A percentile compares a stretch with the other conserved stretches of the same genome.
Evolutionary conservation across 2,888 invertebrate genomes (phyloP).

Genomic region (Pyrgus malvae): DNA sequence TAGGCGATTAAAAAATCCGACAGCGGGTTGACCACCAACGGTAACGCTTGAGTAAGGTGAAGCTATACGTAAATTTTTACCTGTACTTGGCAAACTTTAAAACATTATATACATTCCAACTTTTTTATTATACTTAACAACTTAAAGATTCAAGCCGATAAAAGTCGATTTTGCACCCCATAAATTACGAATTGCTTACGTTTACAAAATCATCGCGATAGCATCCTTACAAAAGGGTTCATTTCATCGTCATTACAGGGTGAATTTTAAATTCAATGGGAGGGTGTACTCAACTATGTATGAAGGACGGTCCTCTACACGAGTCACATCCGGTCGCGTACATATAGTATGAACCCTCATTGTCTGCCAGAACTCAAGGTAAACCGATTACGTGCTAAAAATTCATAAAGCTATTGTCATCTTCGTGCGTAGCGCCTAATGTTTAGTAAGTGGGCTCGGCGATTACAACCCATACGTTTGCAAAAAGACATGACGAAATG

Average conservation of each 20-base stretch:
- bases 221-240: slow-evolving; percentile 58
- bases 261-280: slow-evolving; percentile 71
- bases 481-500: slow-evolving; percentile 27
- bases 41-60: too few species aligned
- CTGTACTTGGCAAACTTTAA: too few species aligned
- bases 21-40: too few species aligned
- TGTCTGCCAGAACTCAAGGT: slow-evolving; percentile 64
- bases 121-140: too few species aligned
- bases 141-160: too few species aligned
- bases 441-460: slow-evolving; percentile 55
- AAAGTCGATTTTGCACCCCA: background rate
- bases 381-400: slow-evolving; percentile 74
- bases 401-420: slow-evolving; percentile 70
- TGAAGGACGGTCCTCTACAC: slow-evolving; percentile 61
- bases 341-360: slow-evolving; percentile 62
- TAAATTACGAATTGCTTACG: background rate
- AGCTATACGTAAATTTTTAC: too few species aligned
- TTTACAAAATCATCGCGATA: slow-evolving; percentile 39
- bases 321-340: slow-evolving; percentile 63
- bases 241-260: slow-evolving; percentile 64
- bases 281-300: slow-evolving; percentile 74
- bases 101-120: too few species aligned
- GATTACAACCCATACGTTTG: slow-evolving; percentile 45
- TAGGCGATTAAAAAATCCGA: too few species aligned
- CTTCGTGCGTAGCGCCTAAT: slow-evolving; percentile 51